A percentile compares a stretch with the other conserved stretches of the same genome.
phyloP scores from a whole-genome alignment of 2,113 vertebrate genomes.

The Anguilla japonica region DNA sequence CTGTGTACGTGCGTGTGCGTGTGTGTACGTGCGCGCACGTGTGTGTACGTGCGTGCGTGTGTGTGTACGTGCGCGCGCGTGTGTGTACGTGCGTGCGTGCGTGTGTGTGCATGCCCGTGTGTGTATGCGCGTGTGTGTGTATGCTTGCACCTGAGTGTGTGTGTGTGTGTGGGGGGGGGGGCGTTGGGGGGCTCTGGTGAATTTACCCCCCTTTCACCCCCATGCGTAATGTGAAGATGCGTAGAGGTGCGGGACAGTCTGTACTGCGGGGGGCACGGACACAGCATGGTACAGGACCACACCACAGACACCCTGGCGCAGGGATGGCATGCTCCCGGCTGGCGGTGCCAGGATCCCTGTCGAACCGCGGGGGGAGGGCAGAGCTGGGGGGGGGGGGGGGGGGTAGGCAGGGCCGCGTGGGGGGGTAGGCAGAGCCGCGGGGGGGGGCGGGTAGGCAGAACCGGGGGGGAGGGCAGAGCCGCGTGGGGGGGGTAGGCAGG shows the following conservation, averaged over 20 bases:
- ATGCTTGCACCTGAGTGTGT: neutral
- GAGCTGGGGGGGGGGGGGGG: no score
- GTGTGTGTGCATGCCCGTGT: slow-evolving; percentile 13
- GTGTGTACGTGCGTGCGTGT: neutral
- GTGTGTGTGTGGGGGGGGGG: neutral
- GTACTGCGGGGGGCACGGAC: slow-evolving; percentile 53
- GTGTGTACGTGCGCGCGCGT: slow-evolving; percentile 21
- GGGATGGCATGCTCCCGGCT: slow-evolving; percentile 63
- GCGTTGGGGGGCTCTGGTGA: slow-evolving; percentile 41
- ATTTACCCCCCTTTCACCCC: slow-evolving; percentile 52
- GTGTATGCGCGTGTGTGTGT: slow-evolving; percentile 29
- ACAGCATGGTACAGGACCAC: slow-evolving; percentile 67
- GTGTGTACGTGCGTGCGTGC: neutral
- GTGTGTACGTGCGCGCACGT: slow-evolving; percentile 14
- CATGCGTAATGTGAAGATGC: slow-evolving; percentile 71
- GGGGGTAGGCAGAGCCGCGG: neutral
- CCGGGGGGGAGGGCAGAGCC: neutral
- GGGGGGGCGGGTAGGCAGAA: neutral
- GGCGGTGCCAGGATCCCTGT: slow-evolving; percentile 35
- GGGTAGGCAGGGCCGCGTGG: no score
- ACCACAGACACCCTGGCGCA: slow-evolving; percentile 18
- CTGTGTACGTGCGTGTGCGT: neutral
- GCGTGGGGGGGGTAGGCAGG: neutral
- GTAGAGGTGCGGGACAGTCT: slow-evolving; percentile 72
- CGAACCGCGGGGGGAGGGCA: neutral